Evolutionary conservation across 2,113 vertebrate species (phyloP).

Genomic region (Colossoma macropomum): DNA sequence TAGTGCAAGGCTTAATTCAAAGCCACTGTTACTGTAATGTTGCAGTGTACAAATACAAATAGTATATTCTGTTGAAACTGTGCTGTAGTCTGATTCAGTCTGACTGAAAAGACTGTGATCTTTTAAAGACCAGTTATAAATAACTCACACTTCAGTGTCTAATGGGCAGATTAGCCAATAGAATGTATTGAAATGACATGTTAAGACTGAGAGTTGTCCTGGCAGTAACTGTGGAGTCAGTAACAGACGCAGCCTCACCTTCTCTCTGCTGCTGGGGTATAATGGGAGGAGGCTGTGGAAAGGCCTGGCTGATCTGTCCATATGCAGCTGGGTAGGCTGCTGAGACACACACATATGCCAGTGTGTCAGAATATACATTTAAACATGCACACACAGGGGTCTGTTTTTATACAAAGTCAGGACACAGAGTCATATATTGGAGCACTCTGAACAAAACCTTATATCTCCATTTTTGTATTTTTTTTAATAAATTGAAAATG

Average conservation of each 20-base stretch:
- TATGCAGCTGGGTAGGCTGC: conserved; percentile 99
- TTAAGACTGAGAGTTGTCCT: background rate
- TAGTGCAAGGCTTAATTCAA: too few species aligned
- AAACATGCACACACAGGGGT: background rate
- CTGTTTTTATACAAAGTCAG: too few species aligned
- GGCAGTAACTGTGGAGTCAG: background rate
- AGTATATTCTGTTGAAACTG: background rate
- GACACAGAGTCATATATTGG: too few species aligned
- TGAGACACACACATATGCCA: conserved; percentile 76
- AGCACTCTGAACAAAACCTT: too few species aligned
- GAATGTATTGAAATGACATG: background rate
- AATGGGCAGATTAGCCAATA: background rate
- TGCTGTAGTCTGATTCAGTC: background rate
- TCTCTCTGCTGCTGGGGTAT: conserved; percentile 99
- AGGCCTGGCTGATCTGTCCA: conserved; percentile 98
- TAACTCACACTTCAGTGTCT: background rate
- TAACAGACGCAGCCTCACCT: conserved; percentile 80
- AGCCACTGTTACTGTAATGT: background rate
- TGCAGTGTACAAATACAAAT: background rate
- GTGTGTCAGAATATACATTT: conserved; percentile 67
- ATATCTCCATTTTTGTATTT: too few species aligned
- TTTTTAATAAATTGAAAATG: too few species aligned
- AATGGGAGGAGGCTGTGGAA: conserved; percentile 97
- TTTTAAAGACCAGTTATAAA: background rate
- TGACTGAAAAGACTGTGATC: background rate